phyloP scores from a whole-genome alignment of 2,113 vertebrate species.

The Ammospiza nelsoni region DNA sequence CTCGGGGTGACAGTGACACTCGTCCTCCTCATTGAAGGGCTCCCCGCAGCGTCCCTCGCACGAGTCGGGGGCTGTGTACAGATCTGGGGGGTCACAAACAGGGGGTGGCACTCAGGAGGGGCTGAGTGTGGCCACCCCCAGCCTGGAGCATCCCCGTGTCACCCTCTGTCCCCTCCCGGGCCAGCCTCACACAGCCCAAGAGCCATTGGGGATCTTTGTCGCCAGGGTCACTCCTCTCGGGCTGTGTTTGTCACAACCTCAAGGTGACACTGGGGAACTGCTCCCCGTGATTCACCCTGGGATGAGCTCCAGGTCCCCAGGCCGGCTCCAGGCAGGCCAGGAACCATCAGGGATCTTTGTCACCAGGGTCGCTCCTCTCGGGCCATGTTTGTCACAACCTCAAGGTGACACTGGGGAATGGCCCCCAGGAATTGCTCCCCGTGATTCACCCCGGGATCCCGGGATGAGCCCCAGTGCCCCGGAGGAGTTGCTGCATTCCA shows the following conservation, averaged over 20 bases:
- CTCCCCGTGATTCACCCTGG: neutral
- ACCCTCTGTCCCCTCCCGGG: accelerated
- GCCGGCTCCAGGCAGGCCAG: no score
- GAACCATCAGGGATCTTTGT: accelerated
- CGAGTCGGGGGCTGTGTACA: slow-evolving; percentile 68
- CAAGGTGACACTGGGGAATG: neutral
- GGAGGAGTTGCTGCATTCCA: neutral
- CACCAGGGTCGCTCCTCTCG: no score
- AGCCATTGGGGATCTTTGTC: accelerated
- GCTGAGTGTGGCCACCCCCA: neutral
- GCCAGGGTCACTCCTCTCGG: accelerated
- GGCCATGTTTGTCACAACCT: accelerated
- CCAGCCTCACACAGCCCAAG: neutral
- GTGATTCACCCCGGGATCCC: neutral
- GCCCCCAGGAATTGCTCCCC: neutral
- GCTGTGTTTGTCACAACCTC: accelerated
- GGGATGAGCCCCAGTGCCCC: neutral
- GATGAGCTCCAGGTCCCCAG: neutral
- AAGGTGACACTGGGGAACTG: neutral
- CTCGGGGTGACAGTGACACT: slow-evolving; percentile 81
- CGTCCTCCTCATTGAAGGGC: slow-evolving; percentile 69
- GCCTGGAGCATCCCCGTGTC: accelerated
- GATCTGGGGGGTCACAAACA: neutral
- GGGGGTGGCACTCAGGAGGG: neutral
- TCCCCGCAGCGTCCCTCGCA: slow-evolving; percentile 82